Base-by-base conservation (phyloP, 2,113 vertebrate genomes). In the Chaetorhynchus papuensis region DNA sequence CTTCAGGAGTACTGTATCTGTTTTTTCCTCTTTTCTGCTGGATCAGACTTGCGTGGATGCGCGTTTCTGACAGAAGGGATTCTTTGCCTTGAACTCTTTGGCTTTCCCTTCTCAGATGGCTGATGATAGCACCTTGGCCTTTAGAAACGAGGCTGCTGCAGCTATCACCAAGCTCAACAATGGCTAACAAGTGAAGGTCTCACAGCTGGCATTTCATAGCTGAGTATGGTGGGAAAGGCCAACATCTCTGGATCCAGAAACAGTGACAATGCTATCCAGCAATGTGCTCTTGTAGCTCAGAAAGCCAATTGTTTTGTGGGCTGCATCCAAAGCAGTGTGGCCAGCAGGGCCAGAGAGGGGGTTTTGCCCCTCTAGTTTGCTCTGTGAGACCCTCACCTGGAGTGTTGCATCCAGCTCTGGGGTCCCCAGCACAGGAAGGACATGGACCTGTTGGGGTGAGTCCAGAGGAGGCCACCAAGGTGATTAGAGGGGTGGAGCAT, bases 201-300 rank as follows among this genome's bases (percentile, higher is more conserved):
- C 54, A 33, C 59, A 88, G 86, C 88, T 93, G 94, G 39, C 76
- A 84, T 94, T 95, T 97, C 57, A 39, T 64, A 89, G 44, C 53
- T 78, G 63, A 21, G 21, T 69, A 39, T 93, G 64, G 76, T 85
- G 89, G 88, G 79, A 87, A 91, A 80, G 63, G 84, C 86, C 85
- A 96, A 64, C 90, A 87, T 96, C 77, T 97, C 84, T 75, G 89
- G 59, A 82, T 81, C 35, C 45, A 91, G 56, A 69, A 87, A 23
- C 2, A 61, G 27, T 82, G 81, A 90, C 78, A 79, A n/a, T 71
- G 63, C 61, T 22, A 42, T 13, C 22, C 28, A 22, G 16, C 20
- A 75, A 26, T 15, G 11, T n/a, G 3, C 19, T 59, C 13, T 35
- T n/a, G 21, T 17, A 89, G 41, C 30, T 35, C 31, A 63, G 18